A percentile compares a stretch with the other conserved stretches of the same genome.
phyloP scores from a whole-genome alignment of 2,113 vertebrate genomes.

The Tor tambroides region DNA sequence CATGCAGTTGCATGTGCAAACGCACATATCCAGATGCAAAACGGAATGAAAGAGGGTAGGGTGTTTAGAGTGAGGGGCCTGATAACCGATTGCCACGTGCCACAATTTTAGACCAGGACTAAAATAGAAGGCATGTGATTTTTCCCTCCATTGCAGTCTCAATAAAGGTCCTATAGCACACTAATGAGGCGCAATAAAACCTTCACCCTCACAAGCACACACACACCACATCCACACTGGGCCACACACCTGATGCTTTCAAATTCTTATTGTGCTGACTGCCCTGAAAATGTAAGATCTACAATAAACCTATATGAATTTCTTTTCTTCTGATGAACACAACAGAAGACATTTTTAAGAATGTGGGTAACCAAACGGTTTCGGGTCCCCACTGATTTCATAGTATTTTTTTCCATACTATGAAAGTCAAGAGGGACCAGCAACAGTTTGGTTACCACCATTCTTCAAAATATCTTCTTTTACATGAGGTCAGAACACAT shows the following conservation, averaged over 20 bases:
- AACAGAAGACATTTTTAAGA: background rate
- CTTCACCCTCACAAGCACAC: slow-evolving; percentile 23
- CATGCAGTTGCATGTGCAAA: background rate
- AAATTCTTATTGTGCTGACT: background rate
- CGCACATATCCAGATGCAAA: background rate
- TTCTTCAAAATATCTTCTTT: too few relatives aligned
- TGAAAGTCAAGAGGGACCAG: too few relatives aligned
- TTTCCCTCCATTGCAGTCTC: slow-evolving; percentile 27
- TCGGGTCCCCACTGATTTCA: too few relatives aligned
- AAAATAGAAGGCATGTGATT: slow-evolving; percentile 24
- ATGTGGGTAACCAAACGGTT: background rate
- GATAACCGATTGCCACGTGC: background rate
- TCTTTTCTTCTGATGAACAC: background rate
- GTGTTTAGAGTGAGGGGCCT: background rate
- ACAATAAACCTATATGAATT: background rate
- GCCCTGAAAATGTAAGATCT: background rate
- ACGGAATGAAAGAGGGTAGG: background rate
- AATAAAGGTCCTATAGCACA: slow-evolving; percentile 36
- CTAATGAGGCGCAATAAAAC: slow-evolving; percentile 44
- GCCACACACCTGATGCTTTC: slow-evolving; percentile 22
- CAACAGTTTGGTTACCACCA: too few relatives aligned
- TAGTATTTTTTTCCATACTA: too few relatives aligned
- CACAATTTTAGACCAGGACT: slow-evolving; percentile 3
- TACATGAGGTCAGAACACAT: too few relatives aligned
- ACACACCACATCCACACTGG: slow-evolving; percentile 3